Conservation (phyloP, 2,113 vertebrate species). For the Strix uralensis region DNA sequence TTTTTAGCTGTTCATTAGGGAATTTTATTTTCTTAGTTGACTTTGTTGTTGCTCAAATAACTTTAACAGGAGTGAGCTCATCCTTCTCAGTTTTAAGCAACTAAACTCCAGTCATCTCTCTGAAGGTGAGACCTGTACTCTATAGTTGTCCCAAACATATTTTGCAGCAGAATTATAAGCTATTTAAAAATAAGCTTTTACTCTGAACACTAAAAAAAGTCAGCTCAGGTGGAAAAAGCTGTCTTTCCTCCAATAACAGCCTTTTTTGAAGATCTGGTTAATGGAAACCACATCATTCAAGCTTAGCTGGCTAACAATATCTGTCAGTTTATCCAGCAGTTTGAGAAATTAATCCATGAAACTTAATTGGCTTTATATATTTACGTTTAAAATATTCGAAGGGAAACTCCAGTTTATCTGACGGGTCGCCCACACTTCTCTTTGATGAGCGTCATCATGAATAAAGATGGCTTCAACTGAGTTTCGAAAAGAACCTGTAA, state of each 20-base stretch:
- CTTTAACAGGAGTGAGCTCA: not conserved
- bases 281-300: slow-evolving; percentile 1
- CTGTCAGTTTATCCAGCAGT: not conserved
- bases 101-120: not conserved
- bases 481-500: not conserved
- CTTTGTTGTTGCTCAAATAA: not conserved
- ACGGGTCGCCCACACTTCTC: not conserved
- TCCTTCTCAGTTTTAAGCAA: not conserved
- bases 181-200: not conserved
- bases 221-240: not conserved
- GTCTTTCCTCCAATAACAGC: not conserved
- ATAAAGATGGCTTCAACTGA: not conserved
- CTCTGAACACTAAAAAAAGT: not conserved
- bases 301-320: not conserved
- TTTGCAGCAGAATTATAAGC: not conserved
- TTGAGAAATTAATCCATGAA: slow-evolving; percentile 31
- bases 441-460: slow-evolving; percentile 1
- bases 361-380: slow-evolving; percentile 31
- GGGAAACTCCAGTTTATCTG: not conserved
- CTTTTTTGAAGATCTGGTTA: not conserved
- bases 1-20: not conserved
- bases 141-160: not conserved
- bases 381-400: not conserved
- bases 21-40: not conserved
- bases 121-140: not conserved